phyloP scores from a whole-genome alignment of 2,797 vertebrate species.

The Petrocephalus schoutedeni region DNA sequence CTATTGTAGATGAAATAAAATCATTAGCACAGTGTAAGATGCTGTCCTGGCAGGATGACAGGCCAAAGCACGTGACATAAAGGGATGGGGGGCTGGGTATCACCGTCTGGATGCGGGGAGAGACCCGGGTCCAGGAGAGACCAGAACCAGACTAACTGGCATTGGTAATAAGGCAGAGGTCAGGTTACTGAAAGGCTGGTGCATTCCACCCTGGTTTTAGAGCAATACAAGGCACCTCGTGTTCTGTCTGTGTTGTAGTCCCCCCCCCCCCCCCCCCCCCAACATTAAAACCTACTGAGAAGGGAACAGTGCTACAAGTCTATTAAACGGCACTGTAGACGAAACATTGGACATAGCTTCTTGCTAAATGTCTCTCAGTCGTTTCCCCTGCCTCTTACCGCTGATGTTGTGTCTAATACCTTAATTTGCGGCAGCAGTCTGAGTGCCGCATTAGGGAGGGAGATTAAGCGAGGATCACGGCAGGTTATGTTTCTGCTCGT shows the following conservation, averaged over 20 bases:
- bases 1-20: background rate
- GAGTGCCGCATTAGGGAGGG: background rate
- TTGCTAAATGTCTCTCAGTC: background rate
- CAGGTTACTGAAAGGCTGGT: background rate
- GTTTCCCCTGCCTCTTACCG: background rate
- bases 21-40: background rate
- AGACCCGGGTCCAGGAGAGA: background rate
- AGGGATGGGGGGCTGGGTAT: background rate
- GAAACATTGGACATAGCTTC: background rate
- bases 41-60: background rate
- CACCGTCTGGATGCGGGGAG: background rate
- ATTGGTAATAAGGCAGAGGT: background rate
- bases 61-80: background rate
- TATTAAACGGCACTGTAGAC: background rate
- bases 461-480: background rate
- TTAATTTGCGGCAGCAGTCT: background rate
- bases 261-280: constrained; percentile 27
- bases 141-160: background rate
- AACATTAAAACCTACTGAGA: constrained; percentile 5
- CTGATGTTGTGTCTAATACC: constrained; percentile 21
- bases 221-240: constrained; percentile 41
- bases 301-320: background rate
- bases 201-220: constrained; percentile 50
- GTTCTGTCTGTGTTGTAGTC: constrained; percentile 40
- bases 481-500: background rate